Percentiles rank a stretch among this genome's conserved stretches.
phyloP scores from a whole-genome alignment of 2,888 invertebrate genomes.

The Sinelater perroti region DNA sequence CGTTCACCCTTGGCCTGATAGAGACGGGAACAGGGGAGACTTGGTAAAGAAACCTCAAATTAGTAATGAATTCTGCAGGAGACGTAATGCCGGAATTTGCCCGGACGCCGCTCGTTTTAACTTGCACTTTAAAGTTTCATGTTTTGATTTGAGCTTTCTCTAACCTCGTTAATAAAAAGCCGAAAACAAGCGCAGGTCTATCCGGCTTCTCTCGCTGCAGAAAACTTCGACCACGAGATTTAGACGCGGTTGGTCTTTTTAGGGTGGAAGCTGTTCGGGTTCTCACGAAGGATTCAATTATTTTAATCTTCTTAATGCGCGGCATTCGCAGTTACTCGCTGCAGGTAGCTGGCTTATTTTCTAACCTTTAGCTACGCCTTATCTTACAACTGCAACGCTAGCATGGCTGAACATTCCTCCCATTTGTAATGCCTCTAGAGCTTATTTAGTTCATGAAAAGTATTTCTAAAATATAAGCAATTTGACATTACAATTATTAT shows the following conservation, averaged over 20 bases:
- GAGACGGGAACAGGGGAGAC: constrained; percentile 39
- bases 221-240: constrained; percentile 1
- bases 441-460: too few species aligned
- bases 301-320: constrained; percentile 32
- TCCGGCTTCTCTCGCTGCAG: neutral
- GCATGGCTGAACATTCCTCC: too few species aligned
- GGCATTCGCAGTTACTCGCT: constrained; percentile 23
- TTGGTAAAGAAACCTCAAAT: constrained; percentile 40
- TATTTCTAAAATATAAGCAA: too few species aligned
- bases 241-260: constrained; percentile 4
- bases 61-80: constrained; percentile 38
- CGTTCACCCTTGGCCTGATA: too few species aligned
- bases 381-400: too few species aligned
- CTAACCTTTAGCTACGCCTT: too few species aligned
- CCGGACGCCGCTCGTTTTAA: too few species aligned
- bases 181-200: neutral
- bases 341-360: constrained; percentile 19
- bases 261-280: constrained; percentile 25
- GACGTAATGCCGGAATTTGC: too few species aligned
- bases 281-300: constrained; percentile 34
- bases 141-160: too few species aligned
- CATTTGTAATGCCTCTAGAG: too few species aligned
- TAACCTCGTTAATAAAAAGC: neutral
- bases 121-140: too few species aligned
- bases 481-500: too few species aligned